Conservation (phyloP, 2,113 vertebrate species). For the Pseudorhombus dupliciocellatus region DNA sequence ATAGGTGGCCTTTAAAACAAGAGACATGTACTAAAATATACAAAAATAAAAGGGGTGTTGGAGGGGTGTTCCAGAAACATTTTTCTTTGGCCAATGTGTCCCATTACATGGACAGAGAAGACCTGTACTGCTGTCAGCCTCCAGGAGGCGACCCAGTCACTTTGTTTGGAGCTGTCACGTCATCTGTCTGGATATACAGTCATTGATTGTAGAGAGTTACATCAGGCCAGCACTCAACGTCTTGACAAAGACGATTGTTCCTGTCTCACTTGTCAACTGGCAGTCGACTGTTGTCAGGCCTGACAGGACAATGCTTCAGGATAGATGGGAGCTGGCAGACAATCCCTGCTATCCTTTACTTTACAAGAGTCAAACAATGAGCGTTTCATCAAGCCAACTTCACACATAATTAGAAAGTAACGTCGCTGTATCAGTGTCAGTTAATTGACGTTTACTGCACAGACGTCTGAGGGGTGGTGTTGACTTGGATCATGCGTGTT, state of each 20-base stretch:
- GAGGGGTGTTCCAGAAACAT: neutral
- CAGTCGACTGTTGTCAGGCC: slow-evolving; percentile 3
- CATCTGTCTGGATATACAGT: neutral
- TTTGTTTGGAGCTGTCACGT: neutral
- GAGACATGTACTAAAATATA: neutral
- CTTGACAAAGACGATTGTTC: slow-evolving; percentile 23
- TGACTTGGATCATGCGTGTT: slow-evolving; percentile 40
- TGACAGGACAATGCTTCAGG: slow-evolving; percentile 3
- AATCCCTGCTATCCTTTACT: slow-evolving; percentile 28
- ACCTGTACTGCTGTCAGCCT: too few species aligned
- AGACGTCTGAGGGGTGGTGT: slow-evolving; percentile 12
- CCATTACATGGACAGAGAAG: too few species aligned
- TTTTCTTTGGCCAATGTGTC: too few species aligned
- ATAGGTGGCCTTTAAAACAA: neutral
- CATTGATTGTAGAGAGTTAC: neutral
- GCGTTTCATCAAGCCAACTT: neutral
- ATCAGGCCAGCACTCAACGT: neutral
- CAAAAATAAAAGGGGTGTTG: neutral
- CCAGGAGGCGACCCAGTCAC: neutral
- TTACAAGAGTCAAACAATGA: neutral
- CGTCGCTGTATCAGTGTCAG: slow-evolving; percentile 8
- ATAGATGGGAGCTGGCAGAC: neutral
- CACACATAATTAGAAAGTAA: slow-evolving; percentile 45
- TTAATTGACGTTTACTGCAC: slow-evolving; percentile 44
- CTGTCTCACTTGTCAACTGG: slow-evolving; percentile 17